Percentiles rank a stretch among this genome's conserved stretches.
These are phyloP conservation scores for Saiga tatarica DNA, from an alignment of 2,113 vertebrate species.

Conservation along the genomic window DNA sequence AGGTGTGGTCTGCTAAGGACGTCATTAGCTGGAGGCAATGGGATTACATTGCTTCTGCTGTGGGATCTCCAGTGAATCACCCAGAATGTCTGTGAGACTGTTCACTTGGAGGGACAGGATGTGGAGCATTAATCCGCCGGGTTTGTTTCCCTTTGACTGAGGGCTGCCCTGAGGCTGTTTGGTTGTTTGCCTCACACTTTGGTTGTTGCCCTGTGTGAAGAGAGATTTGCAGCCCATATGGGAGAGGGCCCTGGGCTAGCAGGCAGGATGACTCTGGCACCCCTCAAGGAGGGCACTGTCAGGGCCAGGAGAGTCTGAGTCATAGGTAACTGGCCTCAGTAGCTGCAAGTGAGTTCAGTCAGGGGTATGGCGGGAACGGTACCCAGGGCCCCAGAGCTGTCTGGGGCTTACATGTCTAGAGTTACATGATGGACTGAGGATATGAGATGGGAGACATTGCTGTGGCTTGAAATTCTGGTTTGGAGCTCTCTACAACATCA, in stretches of 20 bases:
- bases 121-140: not conserved
- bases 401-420: not conserved
- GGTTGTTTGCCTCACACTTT: not conserved
- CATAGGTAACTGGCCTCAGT: not conserved
- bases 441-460: not conserved
- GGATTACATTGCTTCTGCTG: not conserved
- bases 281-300: not conserved
- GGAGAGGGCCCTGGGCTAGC: not conserved
- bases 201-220: not conserved
- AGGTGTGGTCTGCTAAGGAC: not conserved
- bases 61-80: not conserved
- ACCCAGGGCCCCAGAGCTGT: not conserved
- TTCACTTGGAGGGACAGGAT: not conserved
- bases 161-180: not conserved
- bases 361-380: not conserved
- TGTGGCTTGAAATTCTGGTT: not conserved
- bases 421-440: not conserved
- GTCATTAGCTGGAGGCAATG: not conserved
- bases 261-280: not conserved
- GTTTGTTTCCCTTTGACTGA: not conserved
- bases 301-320: not conserved
- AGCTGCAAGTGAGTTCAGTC: not conserved
- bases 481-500: not conserved
- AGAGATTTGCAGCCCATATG: not conserved
- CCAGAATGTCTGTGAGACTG: not conserved